A percentile compares a stretch with the other conserved stretches of the same genome.
Evolutionary conservation across 2,888 invertebrate genomes (phyloP).

Genomic region (Orgyia antiqua): DNA sequence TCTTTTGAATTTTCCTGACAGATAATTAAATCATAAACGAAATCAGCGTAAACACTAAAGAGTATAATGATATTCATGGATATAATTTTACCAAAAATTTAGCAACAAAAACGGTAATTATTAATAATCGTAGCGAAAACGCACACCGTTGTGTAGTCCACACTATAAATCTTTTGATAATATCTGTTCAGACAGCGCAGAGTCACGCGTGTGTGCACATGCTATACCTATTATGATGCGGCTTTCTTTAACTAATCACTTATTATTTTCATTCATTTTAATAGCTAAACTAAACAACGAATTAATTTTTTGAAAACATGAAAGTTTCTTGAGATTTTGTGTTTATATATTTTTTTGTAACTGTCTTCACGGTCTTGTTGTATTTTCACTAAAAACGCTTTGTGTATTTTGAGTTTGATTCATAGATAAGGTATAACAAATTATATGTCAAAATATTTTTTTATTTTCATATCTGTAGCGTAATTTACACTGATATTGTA

Average conservation of each 20-base stretch:
- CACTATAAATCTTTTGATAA: conserved; percentile 31
- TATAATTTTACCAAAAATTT: too few relatives aligned
- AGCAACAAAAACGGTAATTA: background rate
- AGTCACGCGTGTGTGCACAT: conserved; percentile 45
- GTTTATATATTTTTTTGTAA: background rate
- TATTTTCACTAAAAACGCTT: too few relatives aligned
- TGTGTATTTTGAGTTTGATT: too few relatives aligned
- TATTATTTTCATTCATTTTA: conserved; percentile 22
- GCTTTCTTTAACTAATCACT: conserved; percentile 37
- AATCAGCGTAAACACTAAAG: too few relatives aligned
- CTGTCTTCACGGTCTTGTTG: too few relatives aligned
- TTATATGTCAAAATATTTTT: too few relatives aligned
- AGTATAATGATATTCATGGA: too few relatives aligned
- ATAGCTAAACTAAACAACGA: conserved; percentile 3
- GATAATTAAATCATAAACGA: too few relatives aligned
- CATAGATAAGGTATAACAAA: too few relatives aligned
- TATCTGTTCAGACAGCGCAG: conserved; percentile 40
- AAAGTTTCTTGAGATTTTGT: background rate
- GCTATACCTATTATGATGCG: conserved; percentile 18
- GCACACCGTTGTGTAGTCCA: conserved; percentile 15
- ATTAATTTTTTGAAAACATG: background rate
- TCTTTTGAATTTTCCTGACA: too few relatives aligned
- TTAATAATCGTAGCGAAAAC: conserved; percentile 9
- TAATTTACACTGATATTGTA: too few relatives aligned
- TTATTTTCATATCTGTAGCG: too few relatives aligned